Evolutionary conservation across 53 echinoderm and acorn worm genomes (phyloP), one percentile per base, ranked within the genome.

Genomic region (Astropecten irregularis): DNA sequence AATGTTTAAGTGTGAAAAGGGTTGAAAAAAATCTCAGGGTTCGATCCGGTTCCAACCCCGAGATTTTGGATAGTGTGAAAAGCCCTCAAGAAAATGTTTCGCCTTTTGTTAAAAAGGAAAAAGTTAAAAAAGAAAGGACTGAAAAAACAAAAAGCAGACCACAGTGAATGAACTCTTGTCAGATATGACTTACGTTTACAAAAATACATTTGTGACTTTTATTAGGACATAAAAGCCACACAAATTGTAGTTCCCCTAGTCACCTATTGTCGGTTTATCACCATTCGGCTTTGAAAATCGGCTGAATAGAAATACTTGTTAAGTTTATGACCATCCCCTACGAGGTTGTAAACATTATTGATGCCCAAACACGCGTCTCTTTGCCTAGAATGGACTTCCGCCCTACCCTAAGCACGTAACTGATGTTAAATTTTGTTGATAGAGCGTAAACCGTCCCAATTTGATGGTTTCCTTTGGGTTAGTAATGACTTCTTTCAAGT

Each of bases 261-360:
- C n/a, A 52, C 38, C 23, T 33, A 10, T n/a, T 26, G 40, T 39
- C 22, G 38, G 25, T 40, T 65, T 38, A 65, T 69, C 27, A 38
- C 56, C 20, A 40, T 30, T 38, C 38, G 28, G 56, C 76, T 40
- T 56, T 58, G 25, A 76, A 58, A 57, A 27, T 37, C 18, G 5
- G 33, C 56, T 57, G 57, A 76, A 76, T 76, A n/a, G n/a, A n/a
- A n/a, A n/a, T n/a, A 56, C 21, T 40, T 8, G 36, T 76, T 36
- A 58, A 25, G 38, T 76, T 76, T 57, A 76, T 19, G 56, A 58
- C 56, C 29, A 23, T 9, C 56, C 40, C 40, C 19, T 22, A 76
- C 25, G 56, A 39, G 37, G 16, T 39, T 28, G 10, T 76, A 76
- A 76, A 76, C 38, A 29, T 21, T 37, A 50, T 34, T 71, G 11